Conservation (phyloP, 2,888 invertebrate species). For the Hyposoter dolosus region DNA sequence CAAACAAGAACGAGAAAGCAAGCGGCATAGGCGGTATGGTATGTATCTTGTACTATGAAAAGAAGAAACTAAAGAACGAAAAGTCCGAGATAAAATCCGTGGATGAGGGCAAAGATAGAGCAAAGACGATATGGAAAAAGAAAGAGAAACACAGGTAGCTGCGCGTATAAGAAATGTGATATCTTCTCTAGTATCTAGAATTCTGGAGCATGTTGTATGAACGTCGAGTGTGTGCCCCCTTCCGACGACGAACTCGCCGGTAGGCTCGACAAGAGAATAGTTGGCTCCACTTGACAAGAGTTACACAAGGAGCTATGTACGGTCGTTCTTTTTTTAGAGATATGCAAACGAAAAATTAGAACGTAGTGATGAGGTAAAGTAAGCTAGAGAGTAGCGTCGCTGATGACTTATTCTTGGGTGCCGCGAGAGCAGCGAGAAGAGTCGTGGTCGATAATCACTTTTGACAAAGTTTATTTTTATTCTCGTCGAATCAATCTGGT, state of each 20-base stretch:
- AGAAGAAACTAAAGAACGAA: constrained; percentile 58
- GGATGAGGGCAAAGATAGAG: constrained; percentile 68
- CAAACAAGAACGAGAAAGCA: constrained; percentile 78
- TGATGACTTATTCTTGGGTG: constrained; percentile 11
- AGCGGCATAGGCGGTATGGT: constrained; percentile 54
- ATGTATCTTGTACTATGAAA: constrained; percentile 64
- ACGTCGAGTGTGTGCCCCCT: constrained; percentile 78
- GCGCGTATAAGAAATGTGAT: constrained; percentile 70
- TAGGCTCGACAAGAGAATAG: constrained; percentile 81
- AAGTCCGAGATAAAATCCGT: constrained; percentile 65
- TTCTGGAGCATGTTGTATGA: constrained; percentile 80
- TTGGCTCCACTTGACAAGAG: constrained; percentile 79
- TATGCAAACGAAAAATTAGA: constrained; percentile 82
- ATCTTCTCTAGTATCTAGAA: constrained; percentile 82
- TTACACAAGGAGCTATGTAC: constrained; percentile 76
- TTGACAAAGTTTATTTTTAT: constrained; percentile 1
- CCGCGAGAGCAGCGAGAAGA: not conserved
- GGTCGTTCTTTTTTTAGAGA: constrained; percentile 79
- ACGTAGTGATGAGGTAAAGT: constrained; percentile 68
- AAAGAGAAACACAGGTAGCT: constrained; percentile 57
- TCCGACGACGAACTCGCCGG: constrained; percentile 69
- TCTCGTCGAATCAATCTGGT: not conserved
- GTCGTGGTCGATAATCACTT: constrained; percentile 13
- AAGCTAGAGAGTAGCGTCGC: constrained; percentile 19
- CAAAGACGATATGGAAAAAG: constrained; percentile 71